phyloP scores from a whole-genome alignment of 2,888 invertebrate genomes.

The Eupithecia inturbata region DNA sequence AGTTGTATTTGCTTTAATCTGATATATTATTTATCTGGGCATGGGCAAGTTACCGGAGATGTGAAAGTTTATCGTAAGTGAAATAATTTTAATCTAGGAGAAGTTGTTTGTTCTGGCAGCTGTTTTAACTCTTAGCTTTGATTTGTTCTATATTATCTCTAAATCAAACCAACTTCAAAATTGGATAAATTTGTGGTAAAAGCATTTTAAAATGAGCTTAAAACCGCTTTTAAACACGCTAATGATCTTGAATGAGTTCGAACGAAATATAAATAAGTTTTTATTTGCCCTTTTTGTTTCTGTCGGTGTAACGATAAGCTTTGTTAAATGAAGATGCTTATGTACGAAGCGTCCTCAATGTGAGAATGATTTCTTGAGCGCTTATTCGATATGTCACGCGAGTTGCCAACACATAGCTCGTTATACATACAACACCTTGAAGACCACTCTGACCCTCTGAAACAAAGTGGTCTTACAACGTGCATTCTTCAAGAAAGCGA shows the following conservation, averaged over 20 bases:
- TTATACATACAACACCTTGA: neutral
- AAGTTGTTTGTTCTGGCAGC: conserved; percentile 2
- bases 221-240: neutral
- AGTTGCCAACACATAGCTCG: neutral
- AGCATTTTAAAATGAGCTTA: neutral
- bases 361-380: neutral
- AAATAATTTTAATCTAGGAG: neutral
- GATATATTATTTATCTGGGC: neutral
- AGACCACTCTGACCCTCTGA: neutral
- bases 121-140: neutral
- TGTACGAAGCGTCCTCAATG: neutral
- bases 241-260: neutral
- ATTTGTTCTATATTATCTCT: neutral
- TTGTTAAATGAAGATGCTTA: neutral
- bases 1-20: neutral
- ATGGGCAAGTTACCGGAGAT: neutral
- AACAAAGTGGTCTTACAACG: neutral
- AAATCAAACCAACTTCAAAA: neutral
- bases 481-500: neutral
- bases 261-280: neutral
- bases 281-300: neutral
- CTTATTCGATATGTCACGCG: neutral
- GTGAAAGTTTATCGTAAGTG: neutral
- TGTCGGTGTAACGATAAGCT: neutral
- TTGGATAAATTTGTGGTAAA: neutral